Evolutionary conservation across 1,140 invertebrate species (phyloP), one percentile per base, ranked within the genome.

Genomic region (Heliothis virescens): DNA sequence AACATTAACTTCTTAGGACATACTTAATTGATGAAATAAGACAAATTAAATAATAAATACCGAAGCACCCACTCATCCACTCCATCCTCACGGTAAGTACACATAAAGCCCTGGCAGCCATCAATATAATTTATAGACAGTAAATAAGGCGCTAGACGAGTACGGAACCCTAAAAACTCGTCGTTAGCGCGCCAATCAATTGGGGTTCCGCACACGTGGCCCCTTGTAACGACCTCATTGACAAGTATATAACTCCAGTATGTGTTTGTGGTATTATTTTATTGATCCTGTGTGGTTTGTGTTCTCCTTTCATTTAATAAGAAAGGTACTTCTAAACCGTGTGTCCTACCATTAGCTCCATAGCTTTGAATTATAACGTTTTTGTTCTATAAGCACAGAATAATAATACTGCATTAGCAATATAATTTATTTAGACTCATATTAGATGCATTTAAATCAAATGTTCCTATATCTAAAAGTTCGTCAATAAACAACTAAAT

Each of bases 61-160:
- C 4, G 16, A 67, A 48, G 41, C 41, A 48, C 63, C 63, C 41
- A 18, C 55, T 21, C 18, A 21, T 9, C 29, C 26, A 65, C 63
- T 67, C 60, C 34, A 67, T 48, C 18, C 16, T 11, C n/a, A 67
- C 55, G 18, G 41, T 67, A 48, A 67, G 63, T 67, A 67, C 63
- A 71, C 48, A 52, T 71, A 53, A 71, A 50, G 52, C 18, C 67
- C 21, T 29, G 12, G 67, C 67, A 67, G 34, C 62, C 71, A 79
- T 82, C 71, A 83, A 83, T 67, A 16, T 83, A 80, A 83, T 83
- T 78, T 83, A 83, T 80, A 78, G 82, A 63, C 81, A 55, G 79
- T 82, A 82, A 82, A 79, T 82, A 79, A 62, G 67, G 77, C 73
- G 47, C 57, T 72, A 60, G 62, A 34, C 50, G 60, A 29, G 18